Evolutionary conservation across 2,888 invertebrate genomes (phyloP).

Genomic region (Coelinius sp.): DNA sequence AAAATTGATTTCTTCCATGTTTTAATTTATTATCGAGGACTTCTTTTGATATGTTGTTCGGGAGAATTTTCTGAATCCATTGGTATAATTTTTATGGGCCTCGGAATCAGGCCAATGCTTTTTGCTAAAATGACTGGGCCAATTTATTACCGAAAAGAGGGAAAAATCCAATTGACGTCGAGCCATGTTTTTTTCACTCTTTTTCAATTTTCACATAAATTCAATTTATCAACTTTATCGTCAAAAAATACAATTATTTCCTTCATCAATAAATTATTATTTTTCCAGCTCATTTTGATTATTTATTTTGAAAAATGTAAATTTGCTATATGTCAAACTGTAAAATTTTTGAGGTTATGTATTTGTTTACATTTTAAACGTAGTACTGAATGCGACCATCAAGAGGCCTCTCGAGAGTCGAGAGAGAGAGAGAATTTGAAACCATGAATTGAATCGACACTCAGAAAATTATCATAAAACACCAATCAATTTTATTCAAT

Average conservation of each 20-base stretch:
- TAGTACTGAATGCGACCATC: neutral
- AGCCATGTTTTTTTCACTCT: slow-evolving; percentile 20
- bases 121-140: too few relatives aligned
- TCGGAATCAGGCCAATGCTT: too few relatives aligned
- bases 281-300: neutral
- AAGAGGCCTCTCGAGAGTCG: neutral
- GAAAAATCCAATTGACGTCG: slow-evolving; percentile 32
- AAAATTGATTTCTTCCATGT: too few relatives aligned
- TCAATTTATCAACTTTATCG: neutral
- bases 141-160: slow-evolving; percentile 26
- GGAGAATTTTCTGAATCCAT: too few relatives aligned
- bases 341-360: slow-evolving; percentile 17
- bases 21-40: too few relatives aligned
- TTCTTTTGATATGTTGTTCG: too few relatives aligned
- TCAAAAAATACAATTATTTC: neutral
- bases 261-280: neutral
- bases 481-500: neutral
- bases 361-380: neutral
- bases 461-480: too few relatives aligned
- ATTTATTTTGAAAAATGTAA: neutral
- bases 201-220: slow-evolving; percentile 1
- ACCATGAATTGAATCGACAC: too few relatives aligned
- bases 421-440: too few relatives aligned
- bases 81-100: too few relatives aligned
- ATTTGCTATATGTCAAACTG: neutral